A percentile compares a stretch with the other conserved stretches of the same genome.
These are phyloP conservation scores for Eurois occulta DNA, from an alignment of 2,888 invertebrate genomes.

Conservation along the genomic window DNA sequence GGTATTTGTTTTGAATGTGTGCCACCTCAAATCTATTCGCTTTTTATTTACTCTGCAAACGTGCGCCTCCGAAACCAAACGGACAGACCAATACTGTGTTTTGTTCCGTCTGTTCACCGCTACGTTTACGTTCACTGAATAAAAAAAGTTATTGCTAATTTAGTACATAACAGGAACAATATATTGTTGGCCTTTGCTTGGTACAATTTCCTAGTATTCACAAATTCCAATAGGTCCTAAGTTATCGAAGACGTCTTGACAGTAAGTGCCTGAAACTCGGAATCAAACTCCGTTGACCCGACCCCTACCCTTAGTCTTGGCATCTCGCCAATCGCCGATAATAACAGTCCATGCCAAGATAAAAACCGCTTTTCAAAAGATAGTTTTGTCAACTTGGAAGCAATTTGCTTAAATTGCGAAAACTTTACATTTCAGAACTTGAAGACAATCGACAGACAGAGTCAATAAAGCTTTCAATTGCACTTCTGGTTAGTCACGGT, in stretches of 20 bases:
- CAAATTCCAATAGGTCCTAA: conserved; percentile 56
- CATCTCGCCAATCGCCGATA: conserved; percentile 82
- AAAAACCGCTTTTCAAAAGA: conserved; percentile 77
- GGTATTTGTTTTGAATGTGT: conserved; percentile 77
- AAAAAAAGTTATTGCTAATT: conserved; percentile 55
- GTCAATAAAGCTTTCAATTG: conserved; percentile 56
- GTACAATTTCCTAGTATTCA: conserved; percentile 33
- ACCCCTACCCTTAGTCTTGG: conserved; percentile 78
- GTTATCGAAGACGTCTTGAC: conserved; percentile 68
- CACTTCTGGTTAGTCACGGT: conserved; percentile 49
- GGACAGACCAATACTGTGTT: conserved; percentile 53
- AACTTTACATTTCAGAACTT: conserved; percentile 42
- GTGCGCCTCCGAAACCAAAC: conserved; percentile 53
- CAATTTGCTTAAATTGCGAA: conserved; percentile 68
- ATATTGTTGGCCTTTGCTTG: conserved; percentile 35
- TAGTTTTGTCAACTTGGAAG: conserved; percentile 71
- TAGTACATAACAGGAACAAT: conserved; percentile 15
- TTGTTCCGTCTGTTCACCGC: conserved; percentile 46
- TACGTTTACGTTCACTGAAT: conserved; percentile 50
- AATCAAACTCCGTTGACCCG: conserved; percentile 68
- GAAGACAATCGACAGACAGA: conserved; percentile 37
- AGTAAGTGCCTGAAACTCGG: conserved; percentile 65
- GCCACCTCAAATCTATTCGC: conserved; percentile 74
- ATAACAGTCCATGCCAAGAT: conserved; percentile 80
- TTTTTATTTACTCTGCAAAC: conserved; percentile 73